Conservation (phyloP, 2,113 vertebrate species). For the Vidua chalybeata region DNA sequence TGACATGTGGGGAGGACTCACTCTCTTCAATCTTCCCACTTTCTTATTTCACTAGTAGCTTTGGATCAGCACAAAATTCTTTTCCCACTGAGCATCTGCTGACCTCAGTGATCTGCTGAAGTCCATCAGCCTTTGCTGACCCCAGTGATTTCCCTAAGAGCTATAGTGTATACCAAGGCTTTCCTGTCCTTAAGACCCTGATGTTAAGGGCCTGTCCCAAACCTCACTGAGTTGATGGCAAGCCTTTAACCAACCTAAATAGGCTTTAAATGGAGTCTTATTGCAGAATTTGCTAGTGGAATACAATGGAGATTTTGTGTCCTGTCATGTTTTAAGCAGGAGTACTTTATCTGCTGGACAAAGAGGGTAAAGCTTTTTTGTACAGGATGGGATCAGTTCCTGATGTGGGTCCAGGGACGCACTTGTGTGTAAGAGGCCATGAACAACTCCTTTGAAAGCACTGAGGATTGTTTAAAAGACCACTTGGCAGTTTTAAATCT, state of each 20-base stretch:
- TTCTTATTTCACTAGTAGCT: slow-evolving; percentile 21
- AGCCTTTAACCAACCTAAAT: not conserved
- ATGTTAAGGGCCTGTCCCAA: not conserved
- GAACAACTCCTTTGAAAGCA: not conserved
- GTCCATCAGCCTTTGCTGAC: slow-evolving; percentile 42
- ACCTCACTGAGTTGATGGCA: not conserved
- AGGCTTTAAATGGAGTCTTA: slow-evolving; percentile 12
- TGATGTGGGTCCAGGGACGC: not conserved
- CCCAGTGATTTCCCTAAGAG: slow-evolving; percentile 46
- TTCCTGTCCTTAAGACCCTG: not conserved
- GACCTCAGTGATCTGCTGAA: slow-evolving; percentile 50
- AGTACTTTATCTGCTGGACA: not conserved
- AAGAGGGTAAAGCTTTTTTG: not conserved
- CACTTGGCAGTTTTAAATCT: not conserved
- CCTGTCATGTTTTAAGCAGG: not conserved
- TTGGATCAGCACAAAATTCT: slow-evolving; percentile 51
- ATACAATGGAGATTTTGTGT: not conserved
- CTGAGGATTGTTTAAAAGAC: not conserved
- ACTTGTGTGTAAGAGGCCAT: not conserved
- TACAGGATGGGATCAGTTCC: not conserved
- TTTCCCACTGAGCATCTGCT: slow-evolving; percentile 50
- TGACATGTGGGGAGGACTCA: not conserved
- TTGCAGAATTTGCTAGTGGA: not conserved
- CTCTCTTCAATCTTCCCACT: not conserved
- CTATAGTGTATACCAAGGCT: not conserved